A percentile compares a stretch with the other conserved stretches of the same genome.
phyloP scores from a whole-genome alignment of 1,140 invertebrate species.

The Choristoneura fumiferana region DNA sequence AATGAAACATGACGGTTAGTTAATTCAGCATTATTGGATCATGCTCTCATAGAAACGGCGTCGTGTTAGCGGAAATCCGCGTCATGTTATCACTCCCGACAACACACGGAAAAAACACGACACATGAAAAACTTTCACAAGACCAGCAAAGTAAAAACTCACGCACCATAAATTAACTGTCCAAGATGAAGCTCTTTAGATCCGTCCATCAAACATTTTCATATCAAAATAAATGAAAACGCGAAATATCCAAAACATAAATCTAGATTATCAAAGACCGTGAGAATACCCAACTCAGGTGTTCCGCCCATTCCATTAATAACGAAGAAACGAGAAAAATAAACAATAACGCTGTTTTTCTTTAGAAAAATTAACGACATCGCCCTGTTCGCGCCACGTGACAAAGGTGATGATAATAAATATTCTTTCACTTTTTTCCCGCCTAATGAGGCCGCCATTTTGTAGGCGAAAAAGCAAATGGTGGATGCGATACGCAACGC shows the following conservation, averaged over 20 bases:
- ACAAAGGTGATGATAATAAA: constrained; percentile 11
- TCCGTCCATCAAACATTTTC: no score
- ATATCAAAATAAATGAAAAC: constrained; percentile 5
- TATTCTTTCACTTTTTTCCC: not conserved
- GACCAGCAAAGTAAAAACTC: no score
- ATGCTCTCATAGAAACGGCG: no score
- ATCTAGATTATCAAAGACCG: constrained; percentile 2
- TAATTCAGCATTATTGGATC: no score
- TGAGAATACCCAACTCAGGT: constrained; percentile 9
- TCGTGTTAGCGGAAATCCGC: no score
- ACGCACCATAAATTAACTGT: no score
- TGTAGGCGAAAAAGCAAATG: not conserved
- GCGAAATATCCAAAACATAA: constrained; percentile 12
- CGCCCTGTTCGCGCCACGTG: constrained; percentile 3
- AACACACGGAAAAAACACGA: no score
- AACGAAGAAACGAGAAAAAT: constrained; percentile 8
- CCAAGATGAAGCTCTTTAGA: no score
- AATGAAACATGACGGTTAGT: no score
- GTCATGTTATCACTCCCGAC: no score
- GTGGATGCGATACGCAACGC: not conserved
- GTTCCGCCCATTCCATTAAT: constrained; percentile 4
- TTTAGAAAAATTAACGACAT: constrained; percentile 11
- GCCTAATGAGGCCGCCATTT: constrained; percentile 13
- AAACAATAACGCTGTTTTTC: constrained; percentile 1
- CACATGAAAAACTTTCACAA: no score